phyloP scores from a whole-genome alignment of 2,113 vertebrate species.

The Gallinago paraguaiae region DNA sequence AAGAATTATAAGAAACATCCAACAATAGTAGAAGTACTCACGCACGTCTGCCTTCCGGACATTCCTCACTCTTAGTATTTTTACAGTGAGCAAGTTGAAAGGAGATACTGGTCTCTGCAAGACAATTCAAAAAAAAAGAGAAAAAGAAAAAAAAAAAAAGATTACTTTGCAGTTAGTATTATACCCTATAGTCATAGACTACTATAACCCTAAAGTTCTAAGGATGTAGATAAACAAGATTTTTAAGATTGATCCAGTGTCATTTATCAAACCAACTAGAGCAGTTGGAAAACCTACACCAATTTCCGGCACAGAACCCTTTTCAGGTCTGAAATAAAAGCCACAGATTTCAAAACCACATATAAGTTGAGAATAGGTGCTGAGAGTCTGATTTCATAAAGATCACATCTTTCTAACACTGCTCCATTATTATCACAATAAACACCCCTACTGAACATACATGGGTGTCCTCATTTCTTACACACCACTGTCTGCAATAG shows the following conservation, averaged over 20 bases:
- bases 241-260: background rate
- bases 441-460: background rate
- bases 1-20: background rate
- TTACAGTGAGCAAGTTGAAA: conserved; percentile 69
- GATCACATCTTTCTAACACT: background rate
- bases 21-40: conserved; percentile 31
- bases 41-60: conserved; percentile 61
- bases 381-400: background rate
- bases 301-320: background rate
- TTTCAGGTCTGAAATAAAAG: background rate
- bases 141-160: background rate
- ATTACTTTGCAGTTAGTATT: background rate
- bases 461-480: background rate
- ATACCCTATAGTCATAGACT: background rate
- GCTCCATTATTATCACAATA: background rate
- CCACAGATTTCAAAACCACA: background rate
- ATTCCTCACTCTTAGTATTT: conserved; percentile 62
- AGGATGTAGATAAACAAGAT: accelerated
- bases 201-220: background rate
- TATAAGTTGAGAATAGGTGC: background rate
- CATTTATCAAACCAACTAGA: background rate
- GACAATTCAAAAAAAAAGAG: background rate
- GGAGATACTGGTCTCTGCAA: conserved; percentile 54
- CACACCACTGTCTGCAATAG: background rate
- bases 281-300: background rate